Evolutionary conservation across 1,140 invertebrate genomes (phyloP), one percentile per base, ranked within the genome.

Genomic region (Drosophila parabipectinata): DNA sequence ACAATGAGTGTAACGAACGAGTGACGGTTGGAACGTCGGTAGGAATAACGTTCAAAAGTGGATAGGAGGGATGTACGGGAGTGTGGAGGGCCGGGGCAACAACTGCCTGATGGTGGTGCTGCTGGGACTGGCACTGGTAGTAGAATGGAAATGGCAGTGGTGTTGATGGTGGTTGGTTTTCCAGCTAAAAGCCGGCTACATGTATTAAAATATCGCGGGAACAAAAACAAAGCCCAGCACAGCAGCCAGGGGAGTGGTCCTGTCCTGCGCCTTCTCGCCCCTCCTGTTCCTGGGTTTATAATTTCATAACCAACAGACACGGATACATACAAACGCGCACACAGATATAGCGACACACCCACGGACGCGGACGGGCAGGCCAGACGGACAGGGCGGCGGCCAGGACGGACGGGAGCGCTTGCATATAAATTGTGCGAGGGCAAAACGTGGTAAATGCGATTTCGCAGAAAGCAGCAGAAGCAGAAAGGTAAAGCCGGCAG

Each of bases 221-320:
- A 67, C 50, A 76, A 77, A 77, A 77, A 77, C 63, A 77, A 77
- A 76, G 61, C 72, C 48, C 53, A 54, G 63, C 54, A 66, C 41
- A 45, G 41, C 32, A 69, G 59, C 59, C 63, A 77, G 76, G 72
- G 73, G 73, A 77, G 73, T 76, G 72, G 72, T 77, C 63, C 57
- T 54, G 66, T 55, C 21, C 41, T 56, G 59, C 30, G 45, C 45
- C 63, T 57, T 53, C 30, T 37, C 47, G 41, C 41, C 7, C 45
- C 28, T 15, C 32, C 18, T 51, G 24, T 41, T 63, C 59, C 60
- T 66, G 80, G 67, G 62, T 72, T 84, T 84, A 84, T 84, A 84
- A 84, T 84, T 84, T 84, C 63, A 82, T 77, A 82, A 77, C 53
- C 61, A 52, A 76, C 45, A 75, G 56, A 50, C 72, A 76, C 54